A percentile compares a stretch with the other conserved stretches of the same genome.
phyloP scores from a whole-genome alignment of 2,113 vertebrate species.

The Micronisus gabar region DNA sequence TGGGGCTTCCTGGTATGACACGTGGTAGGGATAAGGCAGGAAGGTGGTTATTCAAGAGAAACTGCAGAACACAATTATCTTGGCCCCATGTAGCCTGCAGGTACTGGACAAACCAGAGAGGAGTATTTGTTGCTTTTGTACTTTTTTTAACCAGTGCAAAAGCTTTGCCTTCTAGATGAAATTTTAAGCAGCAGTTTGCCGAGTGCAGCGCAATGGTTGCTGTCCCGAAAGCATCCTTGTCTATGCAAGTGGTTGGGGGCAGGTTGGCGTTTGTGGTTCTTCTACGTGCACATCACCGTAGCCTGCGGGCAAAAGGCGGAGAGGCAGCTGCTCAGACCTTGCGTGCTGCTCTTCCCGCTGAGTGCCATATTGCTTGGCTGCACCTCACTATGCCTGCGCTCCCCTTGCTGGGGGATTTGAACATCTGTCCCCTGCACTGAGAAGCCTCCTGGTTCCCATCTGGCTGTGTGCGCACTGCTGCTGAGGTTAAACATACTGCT shows the following conservation, averaged over 20 bases:
- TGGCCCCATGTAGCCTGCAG: not conserved
- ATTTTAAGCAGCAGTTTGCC: not conserved
- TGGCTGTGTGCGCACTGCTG: not conserved
- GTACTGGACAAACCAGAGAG: not conserved
- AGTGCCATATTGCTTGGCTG: not conserved
- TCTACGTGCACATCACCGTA: accelerated
- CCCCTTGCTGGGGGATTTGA: not conserved
- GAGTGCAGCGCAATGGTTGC: not conserved
- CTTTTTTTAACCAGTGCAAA: not conserved
- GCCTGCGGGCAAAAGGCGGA: not conserved
- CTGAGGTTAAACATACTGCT: not conserved
- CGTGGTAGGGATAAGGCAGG: not conserved
- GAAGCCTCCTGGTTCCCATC: constrained; percentile 29
- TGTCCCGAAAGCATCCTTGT: not conserved
- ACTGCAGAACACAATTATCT: not conserved
- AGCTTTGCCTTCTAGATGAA: not conserved
- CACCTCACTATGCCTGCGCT: not conserved
- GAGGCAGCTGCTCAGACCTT: constrained; percentile 3
- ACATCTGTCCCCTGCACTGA: not conserved
- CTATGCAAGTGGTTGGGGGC: not conserved
- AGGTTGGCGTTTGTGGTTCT: not conserved
- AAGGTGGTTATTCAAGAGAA: not conserved
- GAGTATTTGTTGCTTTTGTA: not conserved
- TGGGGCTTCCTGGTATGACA: not conserved
- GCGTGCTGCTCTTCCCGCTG: not conserved